Evolutionary conservation across 2,113 vertebrate genomes (phyloP).

Genomic region (Limnothrissa miodon): DNA sequence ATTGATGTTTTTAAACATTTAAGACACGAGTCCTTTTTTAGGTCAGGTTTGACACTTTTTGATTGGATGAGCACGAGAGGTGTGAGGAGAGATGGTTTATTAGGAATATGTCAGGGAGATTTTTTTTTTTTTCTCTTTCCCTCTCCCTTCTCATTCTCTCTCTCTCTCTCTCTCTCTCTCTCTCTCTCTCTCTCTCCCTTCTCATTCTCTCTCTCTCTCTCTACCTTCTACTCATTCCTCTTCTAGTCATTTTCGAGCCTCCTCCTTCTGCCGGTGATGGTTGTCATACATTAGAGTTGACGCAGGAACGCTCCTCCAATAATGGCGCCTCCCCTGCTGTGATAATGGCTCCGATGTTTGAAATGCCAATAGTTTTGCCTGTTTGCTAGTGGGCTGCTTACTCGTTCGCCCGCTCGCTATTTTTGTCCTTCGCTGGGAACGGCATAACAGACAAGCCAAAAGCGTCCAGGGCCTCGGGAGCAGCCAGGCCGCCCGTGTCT

Average conservation of each 20-base stretch:
- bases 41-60: slow-evolving; percentile 78
- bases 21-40: slow-evolving; percentile 76
- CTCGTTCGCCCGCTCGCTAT: slow-evolving; percentile 70
- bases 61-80: slow-evolving; percentile 74
- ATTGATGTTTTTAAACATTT: slow-evolving; percentile 90
- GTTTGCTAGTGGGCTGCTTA: slow-evolving; percentile 74
- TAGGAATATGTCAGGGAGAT: slow-evolving; percentile 74
- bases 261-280: slow-evolving; percentile 62
- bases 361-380: slow-evolving; percentile 70
- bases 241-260: not conserved
- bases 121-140: slow-evolving; percentile 60
- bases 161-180: slow-evolving; percentile 56
- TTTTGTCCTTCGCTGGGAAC: slow-evolving; percentile 74
- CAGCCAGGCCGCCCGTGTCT: slow-evolving; percentile 21
- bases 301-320: slow-evolving; percentile 66
- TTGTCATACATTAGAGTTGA: slow-evolving; percentile 73
- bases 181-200: slow-evolving; percentile 52
- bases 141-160: slow-evolving; percentile 43
- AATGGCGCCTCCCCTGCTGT: slow-evolving; percentile 77
- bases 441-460: slow-evolving; percentile 67
- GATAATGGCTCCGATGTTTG: slow-evolving; percentile 77
- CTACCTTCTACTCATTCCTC: slow-evolving; percentile 32
- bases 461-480: slow-evolving; percentile 64
- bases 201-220: slow-evolving; percentile 51
- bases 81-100: slow-evolving; percentile 70